Percentiles rank a stretch among this genome's conserved stretches.
Conservation (phyloP, 1,140 invertebrate genomes). For the Aphelinus atriplicis region DNA sequence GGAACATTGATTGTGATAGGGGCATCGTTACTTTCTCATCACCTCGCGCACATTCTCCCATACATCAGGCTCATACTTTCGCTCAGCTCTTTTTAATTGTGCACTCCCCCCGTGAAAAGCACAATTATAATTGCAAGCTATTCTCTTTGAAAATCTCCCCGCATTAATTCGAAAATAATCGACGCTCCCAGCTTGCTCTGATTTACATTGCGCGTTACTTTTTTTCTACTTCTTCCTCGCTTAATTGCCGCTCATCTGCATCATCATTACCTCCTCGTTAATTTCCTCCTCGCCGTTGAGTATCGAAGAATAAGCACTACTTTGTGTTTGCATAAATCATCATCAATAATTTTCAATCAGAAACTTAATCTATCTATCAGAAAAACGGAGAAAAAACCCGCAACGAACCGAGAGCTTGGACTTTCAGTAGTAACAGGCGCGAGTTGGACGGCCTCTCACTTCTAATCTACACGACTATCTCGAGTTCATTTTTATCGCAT, state of each 20-base stretch:
- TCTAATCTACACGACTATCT: too few relatives aligned
- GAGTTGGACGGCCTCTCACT: too few relatives aligned
- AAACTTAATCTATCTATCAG: too few relatives aligned
- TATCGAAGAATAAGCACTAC: too few relatives aligned
- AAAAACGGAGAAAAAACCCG: too few relatives aligned
- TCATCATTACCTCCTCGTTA: neutral
- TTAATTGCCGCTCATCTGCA: neutral
- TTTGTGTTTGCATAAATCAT: too few relatives aligned
- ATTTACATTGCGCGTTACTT: neutral
- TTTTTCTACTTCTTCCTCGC: neutral
- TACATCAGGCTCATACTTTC: slow-evolving; percentile 1
- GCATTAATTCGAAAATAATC: slow-evolving; percentile 22
- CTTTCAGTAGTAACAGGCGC: too few relatives aligned
- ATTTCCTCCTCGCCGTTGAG: too few relatives aligned
- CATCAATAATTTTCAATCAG: too few relatives aligned
- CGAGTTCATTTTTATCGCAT: too few relatives aligned
- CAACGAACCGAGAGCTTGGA: too few relatives aligned
- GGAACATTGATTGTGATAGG: slow-evolving; percentile 10
- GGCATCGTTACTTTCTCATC: slow-evolving; percentile 20
- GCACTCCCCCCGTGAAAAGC: neutral
- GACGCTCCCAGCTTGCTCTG: neutral
- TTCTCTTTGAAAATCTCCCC: neutral
- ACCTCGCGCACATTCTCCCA: neutral
- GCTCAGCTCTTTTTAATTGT: neutral
- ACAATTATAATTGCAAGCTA: neutral